These are phyloP conservation scores for Dissostichus mawsoni DNA, from an alignment of 2,113 vertebrate genomes.

Conservation along the genomic window DNA sequence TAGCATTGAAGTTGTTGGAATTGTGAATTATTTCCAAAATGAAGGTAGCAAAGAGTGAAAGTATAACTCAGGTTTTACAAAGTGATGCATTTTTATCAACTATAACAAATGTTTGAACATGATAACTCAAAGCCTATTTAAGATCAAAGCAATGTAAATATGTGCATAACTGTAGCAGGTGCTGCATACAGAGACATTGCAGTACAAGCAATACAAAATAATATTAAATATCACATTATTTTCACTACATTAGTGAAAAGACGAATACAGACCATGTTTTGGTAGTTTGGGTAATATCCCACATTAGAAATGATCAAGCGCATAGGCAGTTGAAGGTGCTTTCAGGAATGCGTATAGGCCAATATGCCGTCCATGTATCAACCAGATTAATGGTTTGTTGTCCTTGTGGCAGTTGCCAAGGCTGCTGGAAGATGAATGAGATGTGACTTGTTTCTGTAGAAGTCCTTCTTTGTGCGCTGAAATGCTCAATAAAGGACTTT, in stretches of 20 bases:
- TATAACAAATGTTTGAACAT: neutral
- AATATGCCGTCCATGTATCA: conserved; percentile 45
- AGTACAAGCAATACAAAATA: neutral
- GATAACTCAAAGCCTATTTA: conserved; percentile 18
- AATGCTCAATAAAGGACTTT: conserved; percentile 50
- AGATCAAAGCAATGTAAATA: conserved; percentile 19
- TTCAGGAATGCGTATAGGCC: conserved; percentile 36
- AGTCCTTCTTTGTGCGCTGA: conserved; percentile 9
- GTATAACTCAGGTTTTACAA: conserved; percentile 1
- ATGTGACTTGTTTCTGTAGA: conserved; percentile 58
- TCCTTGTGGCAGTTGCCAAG: conserved; percentile 54
- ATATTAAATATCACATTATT: neutral
- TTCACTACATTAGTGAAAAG: conserved; percentile 1
- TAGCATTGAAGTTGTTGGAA: neutral
- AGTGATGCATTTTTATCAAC: conserved; percentile 7
- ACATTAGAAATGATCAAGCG: conserved; percentile 13
- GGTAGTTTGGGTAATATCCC: conserved; percentile 5
- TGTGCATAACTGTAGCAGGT: conserved; percentile 15
- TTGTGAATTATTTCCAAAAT: conserved; percentile 23
- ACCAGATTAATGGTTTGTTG: conserved; percentile 65
- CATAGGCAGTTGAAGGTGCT: conserved; percentile 38
- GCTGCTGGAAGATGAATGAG: conserved; percentile 68
- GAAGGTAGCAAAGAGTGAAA: neutral
- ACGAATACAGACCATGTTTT: conserved; percentile 22
- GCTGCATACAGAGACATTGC: neutral